A percentile compares a stretch with the other conserved stretches of the same genome.
Evolutionary conservation across 2,113 vertebrate genomes (phyloP).

Genomic region (Rhynchomys soricoides): DNA sequence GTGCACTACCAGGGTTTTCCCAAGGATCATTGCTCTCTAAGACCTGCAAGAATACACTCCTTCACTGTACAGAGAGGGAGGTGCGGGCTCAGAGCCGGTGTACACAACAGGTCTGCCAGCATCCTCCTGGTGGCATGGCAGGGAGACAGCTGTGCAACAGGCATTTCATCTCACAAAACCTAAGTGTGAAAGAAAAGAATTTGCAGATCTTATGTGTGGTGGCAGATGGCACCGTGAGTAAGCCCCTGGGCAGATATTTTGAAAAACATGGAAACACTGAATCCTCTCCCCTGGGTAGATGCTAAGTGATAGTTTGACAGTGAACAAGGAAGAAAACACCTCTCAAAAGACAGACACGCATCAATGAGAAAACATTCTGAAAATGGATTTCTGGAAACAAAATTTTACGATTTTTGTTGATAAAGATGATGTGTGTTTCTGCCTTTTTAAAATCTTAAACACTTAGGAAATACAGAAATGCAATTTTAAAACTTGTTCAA

Average conservation of each 20-base stretch:
- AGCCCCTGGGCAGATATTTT: not conserved
- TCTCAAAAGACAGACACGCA: not conserved
- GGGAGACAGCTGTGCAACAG: too few species aligned
- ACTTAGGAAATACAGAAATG: not conserved
- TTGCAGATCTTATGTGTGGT: not conserved
- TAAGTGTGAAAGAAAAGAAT: too few species aligned
- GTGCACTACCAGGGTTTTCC: not conserved
- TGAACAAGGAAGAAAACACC: not conserved
- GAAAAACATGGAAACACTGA: not conserved
- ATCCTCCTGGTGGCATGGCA: not conserved
- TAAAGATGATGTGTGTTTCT: not conserved
- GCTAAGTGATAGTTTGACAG: not conserved
- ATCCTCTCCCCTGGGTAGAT: not conserved
- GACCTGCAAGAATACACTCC: not conserved
- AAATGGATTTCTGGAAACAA: not conserved
- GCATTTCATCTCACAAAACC: not conserved
- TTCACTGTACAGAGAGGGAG: too few species aligned
- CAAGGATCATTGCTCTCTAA: not conserved
- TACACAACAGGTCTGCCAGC: not conserved
- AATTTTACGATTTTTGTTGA: not conserved
- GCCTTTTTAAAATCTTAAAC: not conserved
- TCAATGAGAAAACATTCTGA: not conserved
- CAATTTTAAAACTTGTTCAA: not conserved
- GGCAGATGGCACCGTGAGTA: not conserved
- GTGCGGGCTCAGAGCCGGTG: not conserved